A percentile compares a stretch with the other conserved stretches of the same genome.
Evolutionary conservation across 2,113 vertebrate genomes (phyloP).

Genomic region (Sisor rabdophorus): DNA sequence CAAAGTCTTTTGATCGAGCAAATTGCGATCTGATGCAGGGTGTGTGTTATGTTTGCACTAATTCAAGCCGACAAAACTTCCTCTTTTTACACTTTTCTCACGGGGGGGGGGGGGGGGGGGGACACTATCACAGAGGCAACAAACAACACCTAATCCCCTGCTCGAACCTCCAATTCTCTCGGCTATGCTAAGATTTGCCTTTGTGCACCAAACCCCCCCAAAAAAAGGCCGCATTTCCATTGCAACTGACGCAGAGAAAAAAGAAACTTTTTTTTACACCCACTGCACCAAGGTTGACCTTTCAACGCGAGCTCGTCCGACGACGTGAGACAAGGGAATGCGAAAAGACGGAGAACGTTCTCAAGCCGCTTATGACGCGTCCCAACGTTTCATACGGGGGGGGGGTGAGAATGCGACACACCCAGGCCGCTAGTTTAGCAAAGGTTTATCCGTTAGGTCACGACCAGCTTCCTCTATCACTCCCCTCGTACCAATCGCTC

Average conservation of each 20-base stretch:
- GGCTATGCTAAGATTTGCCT: neutral
- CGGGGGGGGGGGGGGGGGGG: too few relatives aligned
- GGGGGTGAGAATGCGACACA: neutral
- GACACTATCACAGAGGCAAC: constrained; percentile 70
- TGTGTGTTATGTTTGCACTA: constrained; percentile 74
- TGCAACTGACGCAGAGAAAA: too few relatives aligned
- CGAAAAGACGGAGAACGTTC: neutral
- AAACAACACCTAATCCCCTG: constrained; percentile 64
- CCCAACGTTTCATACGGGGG: too few relatives aligned
- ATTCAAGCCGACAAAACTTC: constrained; percentile 97
- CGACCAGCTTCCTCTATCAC: neutral
- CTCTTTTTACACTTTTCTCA: constrained; percentile 83
- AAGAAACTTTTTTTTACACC: too few relatives aligned
- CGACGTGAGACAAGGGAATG: neutral
- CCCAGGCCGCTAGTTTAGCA: neutral
- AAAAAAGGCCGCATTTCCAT: too few relatives aligned
- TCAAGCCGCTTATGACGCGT: too few relatives aligned
- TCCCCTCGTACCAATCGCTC: neutral
- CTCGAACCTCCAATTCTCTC: neutral
- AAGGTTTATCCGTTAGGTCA: neutral
- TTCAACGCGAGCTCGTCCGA: neutral
- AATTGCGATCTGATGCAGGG: neutral
- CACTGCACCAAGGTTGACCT: neutral
- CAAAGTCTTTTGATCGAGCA: too few relatives aligned
- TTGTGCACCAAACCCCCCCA: too few relatives aligned